Evolutionary conservation across 2,113 vertebrate genomes (phyloP).

Genomic region (Dicaeum eximium): DNA sequence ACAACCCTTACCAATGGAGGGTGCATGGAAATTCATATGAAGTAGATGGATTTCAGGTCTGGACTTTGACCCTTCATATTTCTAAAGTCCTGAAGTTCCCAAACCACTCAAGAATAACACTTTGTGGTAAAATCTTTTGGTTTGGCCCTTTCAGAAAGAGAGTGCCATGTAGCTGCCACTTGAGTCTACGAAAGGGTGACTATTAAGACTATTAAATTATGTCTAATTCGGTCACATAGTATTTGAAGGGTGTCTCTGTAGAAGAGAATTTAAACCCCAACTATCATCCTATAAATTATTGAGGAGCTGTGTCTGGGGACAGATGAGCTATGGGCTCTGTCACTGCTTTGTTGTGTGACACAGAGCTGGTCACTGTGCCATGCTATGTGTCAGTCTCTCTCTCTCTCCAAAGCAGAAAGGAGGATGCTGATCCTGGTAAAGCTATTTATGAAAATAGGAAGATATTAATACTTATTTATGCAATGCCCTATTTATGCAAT

Average conservation of each 20-base stretch:
- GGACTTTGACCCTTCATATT: neutral
- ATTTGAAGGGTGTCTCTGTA: neutral
- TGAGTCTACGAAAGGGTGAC: neutral
- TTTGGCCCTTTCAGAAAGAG: neutral
- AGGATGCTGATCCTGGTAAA: neutral
- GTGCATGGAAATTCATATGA: neutral
- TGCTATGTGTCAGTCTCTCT: neutral
- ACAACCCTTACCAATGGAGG: neutral
- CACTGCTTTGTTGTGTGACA: neutral
- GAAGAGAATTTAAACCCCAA: neutral
- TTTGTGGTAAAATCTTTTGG: neutral
- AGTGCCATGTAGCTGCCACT: rapidly evolving
- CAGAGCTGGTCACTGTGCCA: neutral
- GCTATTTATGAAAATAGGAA: neutral
- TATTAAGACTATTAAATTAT: neutral
- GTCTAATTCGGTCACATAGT: neutral
- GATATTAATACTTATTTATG: neutral
- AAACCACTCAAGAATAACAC: neutral
- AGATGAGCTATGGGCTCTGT: neutral
- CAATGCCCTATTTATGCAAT: neutral
- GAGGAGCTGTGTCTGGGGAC: neutral
- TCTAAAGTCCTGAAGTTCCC: neutral
- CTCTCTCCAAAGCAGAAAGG: neutral
- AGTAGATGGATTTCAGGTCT: neutral
- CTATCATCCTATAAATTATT: neutral